Evolutionary conservation across 2,888 invertebrate genomes (phyloP).

Genomic region (Drosophila lacicola): DNA sequence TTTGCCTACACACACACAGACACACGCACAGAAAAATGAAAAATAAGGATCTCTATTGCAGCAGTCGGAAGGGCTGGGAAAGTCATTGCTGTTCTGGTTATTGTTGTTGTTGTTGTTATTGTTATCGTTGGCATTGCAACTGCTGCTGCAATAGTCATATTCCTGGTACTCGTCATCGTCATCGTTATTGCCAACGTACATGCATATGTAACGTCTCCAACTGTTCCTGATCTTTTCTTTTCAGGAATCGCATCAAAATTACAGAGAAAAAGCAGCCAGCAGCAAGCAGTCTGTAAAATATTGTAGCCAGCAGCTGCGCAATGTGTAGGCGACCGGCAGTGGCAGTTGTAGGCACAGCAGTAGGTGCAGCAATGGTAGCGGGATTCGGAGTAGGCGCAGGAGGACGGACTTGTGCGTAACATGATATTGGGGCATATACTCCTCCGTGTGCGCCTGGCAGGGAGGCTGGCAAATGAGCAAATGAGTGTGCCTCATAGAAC

Average conservation of each 20-base stretch:
- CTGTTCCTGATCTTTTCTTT: slow-evolving; percentile 53
- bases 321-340: slow-evolving; percentile 15
- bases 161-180: slow-evolving; percentile 42
- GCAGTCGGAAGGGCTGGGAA: slow-evolving; percentile 73
- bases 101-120: slow-evolving; percentile 39
- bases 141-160: slow-evolving; percentile 31
- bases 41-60: slow-evolving; percentile 78
- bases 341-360: neutral
- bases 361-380: neutral
- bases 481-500: slow-evolving; percentile 67
- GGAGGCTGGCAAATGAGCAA: slow-evolving; percentile 11
- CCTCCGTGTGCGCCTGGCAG: slow-evolving; percentile 6
- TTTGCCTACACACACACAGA: slow-evolving; percentile 3
- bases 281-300: slow-evolving; percentile 74
- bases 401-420: slow-evolving; percentile 40
- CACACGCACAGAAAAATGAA: slow-evolving; percentile 47
- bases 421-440: slow-evolving; percentile 52
- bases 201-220: slow-evolving; percentile 37
- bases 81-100: slow-evolving; percentile 61
- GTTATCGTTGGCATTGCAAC: slow-evolving; percentile 31
- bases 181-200: slow-evolving; percentile 43
- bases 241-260: slow-evolving; percentile 70
- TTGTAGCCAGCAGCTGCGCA: slow-evolving; percentile 75
- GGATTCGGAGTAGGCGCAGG: neutral
- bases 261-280: slow-evolving; percentile 61